phyloP scores from a whole-genome alignment of 2,888 invertebrate genomes.

The Coelinius sp. region DNA sequence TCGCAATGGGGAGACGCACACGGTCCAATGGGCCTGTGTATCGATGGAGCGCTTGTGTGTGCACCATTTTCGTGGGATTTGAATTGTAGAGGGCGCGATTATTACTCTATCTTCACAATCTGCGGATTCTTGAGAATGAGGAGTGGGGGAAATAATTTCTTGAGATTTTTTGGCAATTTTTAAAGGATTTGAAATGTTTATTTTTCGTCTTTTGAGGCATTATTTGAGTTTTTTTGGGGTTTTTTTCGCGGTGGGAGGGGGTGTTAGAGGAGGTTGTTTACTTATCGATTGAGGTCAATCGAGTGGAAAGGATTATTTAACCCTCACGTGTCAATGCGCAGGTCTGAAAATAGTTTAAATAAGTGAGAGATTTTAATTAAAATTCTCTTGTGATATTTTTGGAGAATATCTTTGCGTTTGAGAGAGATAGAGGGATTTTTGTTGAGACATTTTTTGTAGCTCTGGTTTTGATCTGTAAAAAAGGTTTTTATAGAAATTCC shows the following conservation, averaged over 20 bases:
- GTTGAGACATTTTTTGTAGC: too few relatives aligned
- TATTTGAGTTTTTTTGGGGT: background rate
- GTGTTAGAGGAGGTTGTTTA: background rate
- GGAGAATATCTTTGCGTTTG: too few relatives aligned
- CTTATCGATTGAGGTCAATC: background rate
- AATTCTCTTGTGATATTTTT: too few relatives aligned
- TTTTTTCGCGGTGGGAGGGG: background rate
- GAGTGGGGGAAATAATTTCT: background rate
- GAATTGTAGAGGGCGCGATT: background rate
- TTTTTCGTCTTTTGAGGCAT: too few relatives aligned
- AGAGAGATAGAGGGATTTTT: too few relatives aligned
- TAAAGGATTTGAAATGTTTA: too few relatives aligned
- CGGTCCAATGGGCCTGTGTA: conserved; percentile 1
- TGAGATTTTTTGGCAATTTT: background rate
- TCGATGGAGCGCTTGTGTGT: conserved; percentile 1
- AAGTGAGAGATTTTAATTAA: background rate
- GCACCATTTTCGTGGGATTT: background rate
- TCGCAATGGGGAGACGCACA: background rate
- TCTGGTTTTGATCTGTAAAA: too few relatives aligned
- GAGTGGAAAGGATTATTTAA: background rate
- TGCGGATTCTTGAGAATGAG: background rate
- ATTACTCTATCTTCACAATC: background rate
- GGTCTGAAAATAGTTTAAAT: background rate
- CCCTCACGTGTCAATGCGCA: background rate
- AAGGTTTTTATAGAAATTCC: too few relatives aligned